phyloP scores from a whole-genome alignment of 1,140 invertebrate species.

The Neodiprion fabricii region DNA sequence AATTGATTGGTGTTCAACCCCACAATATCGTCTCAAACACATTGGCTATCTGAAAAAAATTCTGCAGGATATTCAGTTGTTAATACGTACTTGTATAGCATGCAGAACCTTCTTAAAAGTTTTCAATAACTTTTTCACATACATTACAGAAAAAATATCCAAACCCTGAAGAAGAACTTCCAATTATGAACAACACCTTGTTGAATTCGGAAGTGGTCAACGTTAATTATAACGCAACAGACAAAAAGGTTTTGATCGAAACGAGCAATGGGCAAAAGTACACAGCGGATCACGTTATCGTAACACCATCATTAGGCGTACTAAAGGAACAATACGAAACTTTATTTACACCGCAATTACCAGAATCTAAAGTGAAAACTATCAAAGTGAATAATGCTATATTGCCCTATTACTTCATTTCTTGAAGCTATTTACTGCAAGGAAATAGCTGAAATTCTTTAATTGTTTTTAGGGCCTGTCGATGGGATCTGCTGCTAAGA shows the following conservation, averaged over 20 bases:
- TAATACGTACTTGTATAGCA: too few relatives aligned
- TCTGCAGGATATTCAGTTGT: too few relatives aligned
- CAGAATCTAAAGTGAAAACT: constrained; percentile 42
- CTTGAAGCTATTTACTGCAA: not conserved
- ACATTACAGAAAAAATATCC: constrained; percentile 46
- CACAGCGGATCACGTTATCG: constrained; percentile 54
- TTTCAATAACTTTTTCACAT: constrained; percentile 13
- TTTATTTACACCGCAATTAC: constrained; percentile 54
- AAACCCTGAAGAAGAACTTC: constrained; percentile 31
- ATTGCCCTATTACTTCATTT: not conserved
- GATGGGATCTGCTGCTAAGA: constrained; percentile 77
- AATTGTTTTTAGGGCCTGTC: constrained; percentile 61
- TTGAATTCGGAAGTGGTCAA: constrained; percentile 46
- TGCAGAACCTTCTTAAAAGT: too few relatives aligned
- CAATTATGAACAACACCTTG: constrained; percentile 46
- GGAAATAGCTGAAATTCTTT: too few relatives aligned
- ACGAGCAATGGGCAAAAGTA: constrained; percentile 49
- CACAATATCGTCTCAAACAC: too few relatives aligned
- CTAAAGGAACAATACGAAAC: constrained; percentile 52
- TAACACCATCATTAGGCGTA: constrained; percentile 60
- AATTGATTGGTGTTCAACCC: too few relatives aligned
- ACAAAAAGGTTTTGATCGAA: constrained; percentile 39
- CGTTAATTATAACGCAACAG: constrained; percentile 43
- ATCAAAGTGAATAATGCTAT: constrained; percentile 41
- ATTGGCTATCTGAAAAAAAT: too few relatives aligned